Percentiles rank a stretch among this genome's conserved stretches.
These are phyloP conservation scores for Numenius phaeopus DNA, from an alignment of 2,797 vertebrate genomes.

Conservation along the genomic window DNA sequence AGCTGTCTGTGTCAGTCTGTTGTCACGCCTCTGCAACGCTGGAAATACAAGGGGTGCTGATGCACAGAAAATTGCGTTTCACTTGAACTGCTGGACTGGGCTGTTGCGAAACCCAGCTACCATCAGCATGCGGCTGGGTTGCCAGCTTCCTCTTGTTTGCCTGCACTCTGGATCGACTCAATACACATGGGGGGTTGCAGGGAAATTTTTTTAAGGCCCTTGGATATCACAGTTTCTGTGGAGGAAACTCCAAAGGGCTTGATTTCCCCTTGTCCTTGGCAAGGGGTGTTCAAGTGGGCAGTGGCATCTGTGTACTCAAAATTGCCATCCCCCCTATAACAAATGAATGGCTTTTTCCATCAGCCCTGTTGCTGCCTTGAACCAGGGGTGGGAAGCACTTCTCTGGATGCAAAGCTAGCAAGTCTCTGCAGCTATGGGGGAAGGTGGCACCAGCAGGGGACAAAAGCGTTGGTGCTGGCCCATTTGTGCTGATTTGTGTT, in stretches of 20 bases:
- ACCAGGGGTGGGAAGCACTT: not conserved
- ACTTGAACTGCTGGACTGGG: not conserved
- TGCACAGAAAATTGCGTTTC: not conserved
- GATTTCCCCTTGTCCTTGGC: not conserved
- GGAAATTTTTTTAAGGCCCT: not conserved
- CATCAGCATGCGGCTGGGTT: rapidly evolving
- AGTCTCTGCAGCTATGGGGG: not conserved
- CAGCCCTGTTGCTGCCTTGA: not conserved
- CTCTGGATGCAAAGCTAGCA: not conserved
- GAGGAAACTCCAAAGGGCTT: not conserved
- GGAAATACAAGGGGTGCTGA: not conserved
- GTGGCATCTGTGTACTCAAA: not conserved
- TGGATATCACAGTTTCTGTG: not conserved
- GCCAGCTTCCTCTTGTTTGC: not conserved
- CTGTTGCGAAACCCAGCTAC: not conserved
- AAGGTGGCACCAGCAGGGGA: no score
- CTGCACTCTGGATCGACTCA: rapidly evolving
- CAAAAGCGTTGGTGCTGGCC: not conserved
- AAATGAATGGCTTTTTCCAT: not conserved
- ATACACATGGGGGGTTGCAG: rapidly evolving
- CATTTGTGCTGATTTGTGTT: not conserved
- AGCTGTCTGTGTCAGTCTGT: rapidly evolving
- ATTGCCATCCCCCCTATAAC: not conserved
- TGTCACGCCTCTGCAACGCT: not conserved
- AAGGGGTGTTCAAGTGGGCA: not conserved